phyloP scores from a whole-genome alignment of 2,113 vertebrate species.

The Acanthisitta chloris region DNA sequence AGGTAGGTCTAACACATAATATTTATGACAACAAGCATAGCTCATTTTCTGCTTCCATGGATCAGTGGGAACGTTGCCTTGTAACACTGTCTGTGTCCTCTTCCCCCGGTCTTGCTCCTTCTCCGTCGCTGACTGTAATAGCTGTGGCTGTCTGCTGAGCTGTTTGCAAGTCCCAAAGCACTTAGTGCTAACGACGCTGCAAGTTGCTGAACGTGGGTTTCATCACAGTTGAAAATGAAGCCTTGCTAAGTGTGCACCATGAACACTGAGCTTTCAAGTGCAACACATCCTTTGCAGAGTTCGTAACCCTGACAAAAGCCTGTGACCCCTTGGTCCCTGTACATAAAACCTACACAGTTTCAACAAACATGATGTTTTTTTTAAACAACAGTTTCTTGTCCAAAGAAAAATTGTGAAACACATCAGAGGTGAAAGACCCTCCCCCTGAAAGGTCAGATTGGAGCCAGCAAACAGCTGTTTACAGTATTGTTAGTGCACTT shows the following conservation, averaged over 20 bases:
- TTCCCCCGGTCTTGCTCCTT: background rate
- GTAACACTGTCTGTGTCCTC: accelerated
- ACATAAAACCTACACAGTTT: background rate
- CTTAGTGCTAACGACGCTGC: background rate
- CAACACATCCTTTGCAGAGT: background rate
- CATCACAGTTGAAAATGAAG: background rate
- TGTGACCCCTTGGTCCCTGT: background rate
- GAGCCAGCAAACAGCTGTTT: background rate
- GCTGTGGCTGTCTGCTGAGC: background rate
- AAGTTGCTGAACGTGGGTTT: background rate
- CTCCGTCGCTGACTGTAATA: accelerated
- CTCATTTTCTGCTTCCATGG: background rate
- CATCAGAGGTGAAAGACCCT: background rate
- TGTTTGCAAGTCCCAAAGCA: background rate
- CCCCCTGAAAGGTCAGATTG: background rate
- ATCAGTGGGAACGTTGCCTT: background rate
- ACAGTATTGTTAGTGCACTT: background rate
- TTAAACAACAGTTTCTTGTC: background rate
- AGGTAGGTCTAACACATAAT: background rate
- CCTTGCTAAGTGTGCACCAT: background rate
- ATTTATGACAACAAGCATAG: background rate
- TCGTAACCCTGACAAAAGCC: accelerated
- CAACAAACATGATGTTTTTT: background rate
- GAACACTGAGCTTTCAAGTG: background rate
- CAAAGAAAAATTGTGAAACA: background rate